Conservation (phyloP, 2,888 invertebrate genomes). For the Rotaria socialis region DNA sequence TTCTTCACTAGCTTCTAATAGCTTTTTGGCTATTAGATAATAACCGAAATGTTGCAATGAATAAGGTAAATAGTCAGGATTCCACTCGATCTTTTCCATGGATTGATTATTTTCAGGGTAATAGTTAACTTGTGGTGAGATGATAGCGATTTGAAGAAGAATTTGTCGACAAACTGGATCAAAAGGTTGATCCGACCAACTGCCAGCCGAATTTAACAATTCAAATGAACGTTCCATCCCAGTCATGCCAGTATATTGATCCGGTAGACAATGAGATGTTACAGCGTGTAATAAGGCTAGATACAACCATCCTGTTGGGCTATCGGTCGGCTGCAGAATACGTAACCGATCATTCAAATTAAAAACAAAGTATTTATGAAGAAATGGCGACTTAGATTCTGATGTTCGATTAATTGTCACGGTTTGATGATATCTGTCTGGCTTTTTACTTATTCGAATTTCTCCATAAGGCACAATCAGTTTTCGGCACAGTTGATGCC, state of each 20-base stretch:
- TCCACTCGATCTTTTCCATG: neutral
- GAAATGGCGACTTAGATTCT: too few relatives aligned
- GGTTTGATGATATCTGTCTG: too few relatives aligned
- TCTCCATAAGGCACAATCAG: too few relatives aligned
- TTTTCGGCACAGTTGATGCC: neutral
- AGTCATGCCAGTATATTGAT: slow-evolving; percentile 9
- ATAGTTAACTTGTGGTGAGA: neutral
- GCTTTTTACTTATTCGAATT: too few relatives aligned
- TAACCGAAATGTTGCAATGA: neutral
- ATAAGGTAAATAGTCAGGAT: neutral
- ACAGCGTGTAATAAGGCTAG: neutral
- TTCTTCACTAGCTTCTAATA: neutral
- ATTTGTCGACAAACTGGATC: neutral
- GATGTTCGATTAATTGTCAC: too few relatives aligned
- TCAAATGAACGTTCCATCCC: slow-evolving; percentile 28
- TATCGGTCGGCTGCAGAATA: neutral
- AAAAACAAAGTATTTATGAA: neutral
- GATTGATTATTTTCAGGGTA: neutral
- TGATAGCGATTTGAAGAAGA: neutral
- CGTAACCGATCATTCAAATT: slow-evolving; percentile 17
- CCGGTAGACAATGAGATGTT: neutral
- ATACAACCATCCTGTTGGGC: neutral
- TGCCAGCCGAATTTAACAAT: slow-evolving; percentile 27
- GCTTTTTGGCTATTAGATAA: neutral
- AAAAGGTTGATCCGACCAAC: neutral